Evolutionary conservation across 2,113 vertebrate genomes (phyloP), one percentile per base, ranked within the genome.

Genomic region (Microtus oregoni): DNA sequence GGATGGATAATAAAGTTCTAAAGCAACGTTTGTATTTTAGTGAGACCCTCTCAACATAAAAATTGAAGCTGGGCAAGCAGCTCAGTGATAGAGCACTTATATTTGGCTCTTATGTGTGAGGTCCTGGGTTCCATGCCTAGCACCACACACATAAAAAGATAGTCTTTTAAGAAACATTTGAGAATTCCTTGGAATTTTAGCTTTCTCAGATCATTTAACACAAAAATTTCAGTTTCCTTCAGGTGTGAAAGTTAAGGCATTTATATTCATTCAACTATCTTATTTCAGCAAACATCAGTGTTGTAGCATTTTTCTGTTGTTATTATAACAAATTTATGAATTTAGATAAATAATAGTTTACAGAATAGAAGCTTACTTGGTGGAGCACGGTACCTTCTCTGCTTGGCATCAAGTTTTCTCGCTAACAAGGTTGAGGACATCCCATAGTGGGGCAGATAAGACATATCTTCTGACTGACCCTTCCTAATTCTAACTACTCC

Each of bases 171-270:
- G 68, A 86, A 50, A 7, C 75, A 14, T 44, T 90, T 68, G 35
- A 72, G 28, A 52, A 91, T 89, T 92, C 12, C 28, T 92, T 96
- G 32, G 41, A 75, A 92, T 96, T 94, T 94, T 94, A 70, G 67
- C 55, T 89, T 94, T 65, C 77, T 90, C 65, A 76, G 9, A 86
- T 75, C 12, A 89, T 70, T 89, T 76, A 63, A 22, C 26, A 90
- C 20, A 91, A 73, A 73, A 83, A 8, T 78, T 83, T 61, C 52
- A 96, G 26, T 35, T 72, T 47, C 2, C 5, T 50, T 94, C 87
- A 9, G 90, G 14, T 58, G 50, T 63, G 20, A 77, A 44, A 81
- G 15, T 50, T 14, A 89, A 19, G 19, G 28, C 89, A 20, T 90
- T 67, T 89, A 30, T 93, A 30, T 88, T 88, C 50, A 76, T 61